These are phyloP conservation scores for Numenius phaeopus DNA, from an alignment of 2,797 vertebrate species.

Conservation along the genomic window DNA sequence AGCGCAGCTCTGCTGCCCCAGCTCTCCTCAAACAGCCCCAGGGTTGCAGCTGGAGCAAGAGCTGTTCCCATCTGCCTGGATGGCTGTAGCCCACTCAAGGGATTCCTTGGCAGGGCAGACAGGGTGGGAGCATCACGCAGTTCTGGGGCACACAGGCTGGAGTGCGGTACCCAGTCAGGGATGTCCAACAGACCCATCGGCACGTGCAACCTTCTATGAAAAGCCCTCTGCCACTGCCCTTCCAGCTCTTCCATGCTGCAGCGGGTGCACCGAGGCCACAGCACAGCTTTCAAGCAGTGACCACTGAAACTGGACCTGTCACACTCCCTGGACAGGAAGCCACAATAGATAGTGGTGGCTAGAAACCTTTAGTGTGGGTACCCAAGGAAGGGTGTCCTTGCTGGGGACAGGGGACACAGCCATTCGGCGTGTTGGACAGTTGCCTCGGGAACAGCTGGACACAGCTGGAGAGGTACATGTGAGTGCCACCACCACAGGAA, in stretches of 20 bases:
- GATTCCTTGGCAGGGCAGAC: neutral
- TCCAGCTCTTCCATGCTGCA: neutral
- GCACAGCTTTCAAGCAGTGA: neutral
- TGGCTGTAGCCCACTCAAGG: neutral
- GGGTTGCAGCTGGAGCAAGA: neutral
- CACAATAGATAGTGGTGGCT: neutral
- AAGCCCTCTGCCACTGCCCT: neutral
- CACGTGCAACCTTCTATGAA: rapidly evolving
- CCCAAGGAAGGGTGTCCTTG: neutral
- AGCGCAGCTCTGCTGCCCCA: neutral
- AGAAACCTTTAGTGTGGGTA: neutral
- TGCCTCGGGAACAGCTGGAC: neutral
- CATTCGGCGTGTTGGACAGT: rapidly evolving
- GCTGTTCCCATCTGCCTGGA: neutral
- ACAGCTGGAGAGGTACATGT: neutral
- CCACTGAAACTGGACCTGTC: neutral
- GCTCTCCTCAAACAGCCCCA: neutral
- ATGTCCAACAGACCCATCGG: neutral
- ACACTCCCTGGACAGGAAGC: neutral
- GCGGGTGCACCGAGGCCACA: neutral
- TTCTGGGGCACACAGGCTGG: rapidly evolving
- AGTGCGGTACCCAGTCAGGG: neutral
- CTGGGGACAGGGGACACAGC: neutral
- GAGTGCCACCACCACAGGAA: too few species aligned
- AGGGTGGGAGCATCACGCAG: neutral